Base-by-base conservation (phyloP, 2,113 vertebrate species). In the Lycaon pictus region DNA sequence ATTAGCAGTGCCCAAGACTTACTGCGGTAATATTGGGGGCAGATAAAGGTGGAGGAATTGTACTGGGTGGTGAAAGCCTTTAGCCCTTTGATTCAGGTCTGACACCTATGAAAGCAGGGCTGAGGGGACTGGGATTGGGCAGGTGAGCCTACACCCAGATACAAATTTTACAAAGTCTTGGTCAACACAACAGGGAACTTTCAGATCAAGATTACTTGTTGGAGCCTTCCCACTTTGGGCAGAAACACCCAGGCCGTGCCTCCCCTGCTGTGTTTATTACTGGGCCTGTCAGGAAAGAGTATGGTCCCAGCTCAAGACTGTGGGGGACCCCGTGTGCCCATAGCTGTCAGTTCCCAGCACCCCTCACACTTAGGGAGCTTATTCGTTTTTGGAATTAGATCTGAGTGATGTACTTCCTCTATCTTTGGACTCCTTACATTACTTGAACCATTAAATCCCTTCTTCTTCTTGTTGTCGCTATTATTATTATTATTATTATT, bases 341-440 rank as follows among this genome's bases (percentile, higher is more conserved):
- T 23, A 32, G 9, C 71, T 74, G 5, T 23, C 20, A 15, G 11
- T 48, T 53, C 12, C 20, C 17, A 5, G 25, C 11, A 27, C 19
- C 71, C 22, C 22, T 80, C 29, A 48, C 17, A 32, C 25, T 3
- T 3, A 16, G n/a, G 12, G 11, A 16, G 13, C 56, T 19, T 4
- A 1, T 81, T 69, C 16, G 37, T 62, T 81, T 81, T 63, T 81
- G 72, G 82, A 77, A 93, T 37, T 37, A 65, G 48, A 32, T 17
- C 37, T 58, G 88, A 29, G 11, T 2, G 0, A 1, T 35, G 6
- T 0, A 16, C n/a, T 15, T 67, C n/a, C 5, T 67, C 19, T 60
- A 7, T 71, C 63, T 80, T 58, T 56, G 60, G 20, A 56, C 35
- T 88, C 60, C 35, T 92, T 71, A 67, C 80, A 56, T 77, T 19